Percentiles rank a stretch among this genome's conserved stretches.
These are phyloP conservation scores for Stomatorhinus walkeri DNA, from an alignment of 2,797 vertebrate genomes.

Conservation along the genomic window DNA sequence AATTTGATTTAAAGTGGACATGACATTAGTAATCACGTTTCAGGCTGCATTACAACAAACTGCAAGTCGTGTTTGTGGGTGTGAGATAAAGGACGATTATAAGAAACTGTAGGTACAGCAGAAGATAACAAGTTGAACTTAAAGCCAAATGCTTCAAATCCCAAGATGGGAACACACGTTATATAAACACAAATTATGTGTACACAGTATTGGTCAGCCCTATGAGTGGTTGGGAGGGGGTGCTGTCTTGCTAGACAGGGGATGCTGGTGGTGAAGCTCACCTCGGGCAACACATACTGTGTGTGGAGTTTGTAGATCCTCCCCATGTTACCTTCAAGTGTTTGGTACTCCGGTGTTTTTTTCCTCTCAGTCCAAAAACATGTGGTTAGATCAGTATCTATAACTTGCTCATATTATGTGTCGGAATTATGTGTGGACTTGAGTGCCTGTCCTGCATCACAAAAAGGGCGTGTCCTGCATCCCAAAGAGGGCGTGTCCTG, in stretches of 20 bases:
- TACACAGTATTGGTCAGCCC: not conserved
- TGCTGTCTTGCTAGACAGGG: not conserved
- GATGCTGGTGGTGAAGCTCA: not conserved
- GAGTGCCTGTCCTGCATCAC: not conserved
- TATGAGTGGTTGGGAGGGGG: not conserved
- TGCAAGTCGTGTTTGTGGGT: not conserved
- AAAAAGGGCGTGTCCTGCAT: not conserved
- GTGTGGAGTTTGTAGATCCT: not conserved
- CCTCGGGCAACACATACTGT: not conserved
- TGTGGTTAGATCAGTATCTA: not conserved
- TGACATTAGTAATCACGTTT: constrained; percentile 13
- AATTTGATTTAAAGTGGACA: constrained; percentile 15
- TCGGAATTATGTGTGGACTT: not conserved
- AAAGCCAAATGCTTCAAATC: constrained; percentile 6
- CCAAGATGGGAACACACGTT: not conserved
- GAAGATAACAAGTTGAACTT: not conserved
- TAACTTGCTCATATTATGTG: not conserved
- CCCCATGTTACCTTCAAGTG: not conserved
- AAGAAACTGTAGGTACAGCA: not conserved
- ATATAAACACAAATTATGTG: constrained; percentile 1
- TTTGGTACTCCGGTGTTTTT: not conserved
- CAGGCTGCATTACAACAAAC: not conserved
- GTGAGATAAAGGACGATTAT: not conserved
- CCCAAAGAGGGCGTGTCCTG: not conserved
- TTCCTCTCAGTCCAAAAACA: not conserved